These are phyloP conservation scores for Lacerta agilis DNA, from an alignment of 2,797 vertebrate genomes.

Conservation along the genomic window DNA sequence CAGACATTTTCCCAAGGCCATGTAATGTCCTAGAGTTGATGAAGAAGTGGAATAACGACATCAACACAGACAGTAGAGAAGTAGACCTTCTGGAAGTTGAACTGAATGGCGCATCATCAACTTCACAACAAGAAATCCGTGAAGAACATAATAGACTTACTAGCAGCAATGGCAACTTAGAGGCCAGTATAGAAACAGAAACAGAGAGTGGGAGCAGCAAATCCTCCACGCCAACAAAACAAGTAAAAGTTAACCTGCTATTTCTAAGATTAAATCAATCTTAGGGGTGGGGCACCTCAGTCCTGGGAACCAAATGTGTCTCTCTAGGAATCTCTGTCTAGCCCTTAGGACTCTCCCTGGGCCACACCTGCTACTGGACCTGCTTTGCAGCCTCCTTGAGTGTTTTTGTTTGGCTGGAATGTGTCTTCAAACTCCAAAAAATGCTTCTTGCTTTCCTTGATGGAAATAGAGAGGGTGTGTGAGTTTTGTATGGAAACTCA, in stretches of 20 bases:
- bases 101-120: constrained; percentile 2
- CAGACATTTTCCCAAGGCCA: constrained; percentile 70
- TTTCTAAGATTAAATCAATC: neutral
- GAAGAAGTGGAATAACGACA: constrained; percentile 78
- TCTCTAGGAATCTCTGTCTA: too few species aligned
- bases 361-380: too few species aligned
- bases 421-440: too few species aligned
- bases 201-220: constrained; percentile 62
- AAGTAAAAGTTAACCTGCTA: constrained; percentile 49
- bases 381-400: too few species aligned
- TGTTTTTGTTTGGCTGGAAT: too few species aligned
- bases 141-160: constrained; percentile 41
- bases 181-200: constrained; percentile 46
- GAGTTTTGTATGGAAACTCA: too few species aligned
- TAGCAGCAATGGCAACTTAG: constrained; percentile 45
- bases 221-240: constrained; percentile 57
- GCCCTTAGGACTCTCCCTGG: too few species aligned
- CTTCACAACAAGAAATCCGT: neutral
- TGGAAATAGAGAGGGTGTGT: too few species aligned
- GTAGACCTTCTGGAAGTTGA: constrained; percentile 38
- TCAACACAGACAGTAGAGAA: constrained; percentile 67
- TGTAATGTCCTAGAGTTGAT: constrained; percentile 88
- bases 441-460: too few species aligned
- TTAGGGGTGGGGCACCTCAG: too few species aligned
- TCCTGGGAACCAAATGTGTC: too few species aligned